These are phyloP conservation scores for Dreissena polymorpha DNA, from an alignment of 1,140 invertebrate genomes.

Conservation along the genomic window DNA sequence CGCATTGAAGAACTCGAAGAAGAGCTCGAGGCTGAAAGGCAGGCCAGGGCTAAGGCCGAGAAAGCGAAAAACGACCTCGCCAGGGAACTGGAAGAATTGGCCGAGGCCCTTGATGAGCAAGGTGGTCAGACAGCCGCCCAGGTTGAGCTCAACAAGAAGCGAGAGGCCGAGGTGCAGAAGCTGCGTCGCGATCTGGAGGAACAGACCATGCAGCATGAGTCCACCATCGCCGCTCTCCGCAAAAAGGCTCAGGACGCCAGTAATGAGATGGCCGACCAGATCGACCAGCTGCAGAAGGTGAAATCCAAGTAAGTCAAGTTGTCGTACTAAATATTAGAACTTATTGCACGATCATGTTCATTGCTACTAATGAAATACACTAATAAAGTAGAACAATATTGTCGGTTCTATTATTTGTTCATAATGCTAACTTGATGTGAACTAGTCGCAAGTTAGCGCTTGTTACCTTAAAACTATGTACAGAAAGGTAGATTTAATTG, in stretches of 20 bases:
- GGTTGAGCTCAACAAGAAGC: constrained; percentile 99
- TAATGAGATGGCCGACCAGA: constrained; percentile 95
- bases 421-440: neutral
- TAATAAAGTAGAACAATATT: neutral
- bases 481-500: neutral
- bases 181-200: constrained; percentile 98
- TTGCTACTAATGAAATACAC: neutral
- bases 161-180: constrained; percentile 98
- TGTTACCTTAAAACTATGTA: neutral
- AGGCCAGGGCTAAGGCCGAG: constrained; percentile 97
- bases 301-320: constrained; percentile 94
- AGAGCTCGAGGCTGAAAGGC: constrained; percentile 97
- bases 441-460: neutral
- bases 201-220: constrained; percentile 98
- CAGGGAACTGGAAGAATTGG: constrained; percentile 97
- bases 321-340: neutral
- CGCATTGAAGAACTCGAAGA: constrained; percentile 98
- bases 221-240: constrained; percentile 94
- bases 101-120: constrained; percentile 97
- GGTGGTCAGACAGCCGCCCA: constrained; percentile 98
- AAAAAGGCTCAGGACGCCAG: constrained; percentile 99
- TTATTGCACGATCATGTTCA: neutral
- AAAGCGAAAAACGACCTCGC: constrained; percentile 97
- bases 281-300: constrained; percentile 99
- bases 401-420: neutral